Percentiles rank a stretch among this genome's conserved stretches.
These are phyloP conservation scores for honey bee (Apis mellifera) DNA, from an alignment of 1,140 invertebrate genomes.

Conservation along the genomic window Amel_HAv3.1 CM009946.2:3744501-3745000, in stretches of 20 bases:
- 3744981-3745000: too few species aligned
- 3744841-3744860: slow-evolving; percentile 2
- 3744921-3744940: too few species aligned
- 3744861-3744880: slow-evolving; percentile 38
- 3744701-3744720: slow-evolving; percentile 77
- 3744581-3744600: slow-evolving; percentile 38
- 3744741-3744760: slow-evolving; percentile 67
- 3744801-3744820: slow-evolving; percentile 46
- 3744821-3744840: slow-evolving; percentile 35
- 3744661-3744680: slow-evolving; percentile 80
- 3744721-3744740: slow-evolving; percentile 77
- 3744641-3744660: slow-evolving; percentile 78
- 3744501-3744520: slow-evolving; percentile 6
- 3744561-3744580: slow-evolving; percentile 39
- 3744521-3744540: slow-evolving; percentile 26
- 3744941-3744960: too few species aligned
- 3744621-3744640: slow-evolving; percentile 65
- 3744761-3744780: slow-evolving; percentile 61
- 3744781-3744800: slow-evolving; percentile 57
- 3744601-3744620: slow-evolving; percentile 64
- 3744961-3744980: slow-evolving; percentile 11
- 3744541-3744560: too few species aligned
- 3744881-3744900: slow-evolving; percentile 69
- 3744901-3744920: slow-evolving; percentile 69
- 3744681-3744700: slow-evolving; percentile 81